These are phyloP conservation scores for Tinea semifulvella DNA, from an alignment of 2,888 invertebrate genomes.

Conservation along the genomic window DNA sequence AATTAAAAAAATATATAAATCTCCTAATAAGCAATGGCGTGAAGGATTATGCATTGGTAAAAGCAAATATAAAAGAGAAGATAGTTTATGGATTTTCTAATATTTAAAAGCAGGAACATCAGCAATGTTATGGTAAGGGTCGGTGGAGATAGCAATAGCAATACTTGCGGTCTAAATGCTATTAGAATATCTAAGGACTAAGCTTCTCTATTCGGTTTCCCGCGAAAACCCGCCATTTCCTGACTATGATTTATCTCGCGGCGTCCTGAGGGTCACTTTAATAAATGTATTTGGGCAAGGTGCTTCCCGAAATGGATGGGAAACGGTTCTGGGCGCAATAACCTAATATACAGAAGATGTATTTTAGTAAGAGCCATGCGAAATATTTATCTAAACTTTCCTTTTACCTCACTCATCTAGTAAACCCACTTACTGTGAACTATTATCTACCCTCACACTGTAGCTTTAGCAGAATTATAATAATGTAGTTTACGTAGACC, in stretches of 20 bases:
- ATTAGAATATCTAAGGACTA: constrained; percentile 22
- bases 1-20: too few relatives aligned
- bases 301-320: constrained; percentile 49
- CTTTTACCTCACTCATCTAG: not conserved
- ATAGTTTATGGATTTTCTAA: too few relatives aligned
- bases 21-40: too few relatives aligned
- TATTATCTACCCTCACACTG: too few relatives aligned
- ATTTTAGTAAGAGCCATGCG: constrained; percentile 7
- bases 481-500: too few relatives aligned
- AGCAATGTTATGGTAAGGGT: not conserved
- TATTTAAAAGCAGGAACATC: not conserved
- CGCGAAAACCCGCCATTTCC: constrained; percentile 48
- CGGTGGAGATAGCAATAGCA: constrained; percentile 1
- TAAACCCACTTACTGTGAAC: too few relatives aligned
- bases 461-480: too few relatives aligned
- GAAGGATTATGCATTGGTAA: too few relatives aligned
- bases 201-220: constrained; percentile 49
- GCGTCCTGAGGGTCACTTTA: constrained; percentile 60
- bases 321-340: constrained; percentile 35
- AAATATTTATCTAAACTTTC: constrained; percentile 9
- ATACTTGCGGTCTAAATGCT: constrained; percentile 8
- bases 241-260: constrained; percentile 63
- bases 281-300: constrained; percentile 62
- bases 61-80: too few relatives aligned
- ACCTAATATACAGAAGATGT: constrained; percentile 16